A percentile compares a stretch with the other conserved stretches of the same genome.
Conservation (phyloP, 64 coral and sea anemone genomes). For the Pocillopora damicornis region DNA sequence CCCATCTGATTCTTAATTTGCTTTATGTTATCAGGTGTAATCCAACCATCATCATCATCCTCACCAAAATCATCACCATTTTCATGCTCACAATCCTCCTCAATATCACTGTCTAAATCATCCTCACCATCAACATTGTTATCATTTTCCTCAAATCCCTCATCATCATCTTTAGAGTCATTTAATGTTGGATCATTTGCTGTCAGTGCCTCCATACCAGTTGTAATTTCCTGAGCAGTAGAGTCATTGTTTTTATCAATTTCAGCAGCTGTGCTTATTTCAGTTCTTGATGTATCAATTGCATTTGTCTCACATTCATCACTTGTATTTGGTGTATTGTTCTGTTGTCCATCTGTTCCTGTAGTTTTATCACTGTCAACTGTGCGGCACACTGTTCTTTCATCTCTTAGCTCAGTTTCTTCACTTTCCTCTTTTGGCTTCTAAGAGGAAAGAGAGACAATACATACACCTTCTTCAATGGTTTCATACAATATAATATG, state of each 20-base stretch:
- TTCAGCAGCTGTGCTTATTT: background rate
- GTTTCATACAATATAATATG: no score
- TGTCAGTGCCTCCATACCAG: background rate
- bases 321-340: background rate
- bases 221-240: background rate
- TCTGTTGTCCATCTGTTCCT: background rate
- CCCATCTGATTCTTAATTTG: slow-evolving; percentile 59
- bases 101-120: slow-evolving; percentile 24
- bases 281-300: background rate
- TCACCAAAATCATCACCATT: slow-evolving; percentile 48
- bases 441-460: background rate
- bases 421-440: background rate
- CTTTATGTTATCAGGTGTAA: slow-evolving; percentile 87
- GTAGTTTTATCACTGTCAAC: background rate
- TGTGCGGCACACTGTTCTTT: background rate
- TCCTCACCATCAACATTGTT: slow-evolving; percentile 1
- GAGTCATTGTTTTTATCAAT: slow-evolving; percentile 12
- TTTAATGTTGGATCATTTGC: background rate
- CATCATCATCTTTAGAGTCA: slow-evolving; percentile 6
- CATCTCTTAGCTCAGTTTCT: background rate
- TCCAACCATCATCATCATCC: slow-evolving; percentile 93
- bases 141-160: slow-evolving; percentile 5
- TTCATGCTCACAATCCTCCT: slow-evolving; percentile 44
- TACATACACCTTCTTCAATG: background rate
- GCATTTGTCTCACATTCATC: background rate